Evolutionary conservation across 2,113 vertebrate genomes (phyloP), one percentile per base, ranked within the genome.

Genomic region (Puffinus mauretanicus): DNA sequence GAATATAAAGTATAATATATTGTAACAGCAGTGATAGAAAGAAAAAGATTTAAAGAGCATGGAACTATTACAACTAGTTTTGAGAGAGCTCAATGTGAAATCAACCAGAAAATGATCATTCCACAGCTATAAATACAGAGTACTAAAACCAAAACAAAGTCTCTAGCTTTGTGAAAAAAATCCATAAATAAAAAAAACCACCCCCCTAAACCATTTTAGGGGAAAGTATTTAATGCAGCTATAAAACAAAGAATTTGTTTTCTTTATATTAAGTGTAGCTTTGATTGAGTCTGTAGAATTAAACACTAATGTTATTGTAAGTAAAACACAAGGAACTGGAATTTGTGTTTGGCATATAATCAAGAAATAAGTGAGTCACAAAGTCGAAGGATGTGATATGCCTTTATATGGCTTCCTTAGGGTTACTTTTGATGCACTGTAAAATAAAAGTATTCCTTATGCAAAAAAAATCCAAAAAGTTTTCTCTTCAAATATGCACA

Each of bases 101-200:
- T 92, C 98, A 98, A 97, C 95, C 98, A 98, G 98, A 98, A 98
- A 98, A 98, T 93, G 92, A 97, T 97, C 93, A 95, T 97, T 94
- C 96, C 82, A 89, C 94, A 80, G 88, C 97, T 82, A 96, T 97
- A 98, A 98, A 98, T 97, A 98, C 88, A 95, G 78, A 96, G 94
- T 93, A 96, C 93, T 98, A 98, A 98, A 98, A 97, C 46, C 82
- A 97, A 98, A 98, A 96, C 86, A 97, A 97, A 91, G 88, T 96
- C 90, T 96, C 88, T 12, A 27, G 86, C 96, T 96, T 91, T 87
- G 92, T 92, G 82, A 82, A 90, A 96, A 96, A 97, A 70, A 97
- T 82, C 85, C 87, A 98, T 97, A 98, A 98, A 98, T 98, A 96
- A 98, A 97, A 58, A 38, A 85, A 79, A 1, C 16, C 88, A 81